Evolutionary conservation across 64 coral and sea anemone species (phyloP).

Genomic region (Acropora tenuis): DNA sequence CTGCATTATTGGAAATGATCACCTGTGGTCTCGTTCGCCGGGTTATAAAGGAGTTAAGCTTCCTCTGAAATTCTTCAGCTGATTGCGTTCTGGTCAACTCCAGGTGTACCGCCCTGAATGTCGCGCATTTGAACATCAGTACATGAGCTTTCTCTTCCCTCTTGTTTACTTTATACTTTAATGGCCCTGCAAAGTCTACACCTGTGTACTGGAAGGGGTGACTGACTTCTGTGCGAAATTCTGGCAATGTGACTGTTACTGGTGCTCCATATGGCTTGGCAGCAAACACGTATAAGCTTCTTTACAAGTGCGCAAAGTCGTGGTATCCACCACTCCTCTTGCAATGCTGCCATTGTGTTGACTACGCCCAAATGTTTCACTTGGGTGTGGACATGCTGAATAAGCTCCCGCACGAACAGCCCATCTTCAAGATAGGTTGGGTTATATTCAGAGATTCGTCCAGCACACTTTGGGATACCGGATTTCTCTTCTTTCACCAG

Average conservation of each 20-base stretch:
- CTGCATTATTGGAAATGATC: slow-evolving; percentile 2
- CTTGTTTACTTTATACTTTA: slow-evolving; percentile 58
- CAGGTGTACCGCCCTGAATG: slow-evolving; percentile 68
- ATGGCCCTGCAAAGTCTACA: slow-evolving; percentile 36
- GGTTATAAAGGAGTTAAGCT: neutral
- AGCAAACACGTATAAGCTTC: slow-evolving; percentile 47
- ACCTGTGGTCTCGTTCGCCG: no score
- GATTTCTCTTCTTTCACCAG: slow-evolving; percentile 35
- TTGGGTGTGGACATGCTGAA: no score
- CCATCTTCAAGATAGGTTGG: no score
- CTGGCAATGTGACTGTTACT: no score
- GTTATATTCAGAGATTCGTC: neutral
- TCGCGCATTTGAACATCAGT: slow-evolving; percentile 15
- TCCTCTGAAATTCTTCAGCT: slow-evolving; percentile 63
- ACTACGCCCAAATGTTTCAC: slow-evolving; percentile 60
- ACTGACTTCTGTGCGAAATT: neutral
- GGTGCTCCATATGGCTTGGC: neutral
- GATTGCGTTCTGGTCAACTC: slow-evolving; percentile 60
- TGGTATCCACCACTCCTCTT: slow-evolving; percentile 87
- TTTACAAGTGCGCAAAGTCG: slow-evolving; percentile 67
- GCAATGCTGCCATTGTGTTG: slow-evolving; percentile 71
- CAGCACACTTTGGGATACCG: slow-evolving; percentile 23
- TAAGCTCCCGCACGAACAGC: no score
- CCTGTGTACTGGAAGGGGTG: slow-evolving; percentile 27
- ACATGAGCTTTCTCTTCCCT: slow-evolving; percentile 10